Conservation (phyloP, 1,140 invertebrate genomes). For the Steinernema khuongi region DNA sequence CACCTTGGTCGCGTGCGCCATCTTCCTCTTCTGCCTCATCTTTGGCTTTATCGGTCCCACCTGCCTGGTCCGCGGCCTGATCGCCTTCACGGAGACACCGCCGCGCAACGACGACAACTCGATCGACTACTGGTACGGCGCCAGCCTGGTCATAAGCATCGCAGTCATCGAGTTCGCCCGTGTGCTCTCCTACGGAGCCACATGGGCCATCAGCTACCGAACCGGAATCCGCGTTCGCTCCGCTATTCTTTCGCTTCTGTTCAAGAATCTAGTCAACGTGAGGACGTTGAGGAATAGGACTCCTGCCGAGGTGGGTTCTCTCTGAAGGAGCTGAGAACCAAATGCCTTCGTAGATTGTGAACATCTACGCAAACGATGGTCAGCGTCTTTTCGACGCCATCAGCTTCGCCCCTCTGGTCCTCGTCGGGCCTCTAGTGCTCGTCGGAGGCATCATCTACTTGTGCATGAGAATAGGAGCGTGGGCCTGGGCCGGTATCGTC, state of each 20-base stretch:
- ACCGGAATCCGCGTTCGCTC: slow-evolving; percentile 66
- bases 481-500: slow-evolving; percentile 66
- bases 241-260: slow-evolving; percentile 66
- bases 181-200: slow-evolving; percentile 64
- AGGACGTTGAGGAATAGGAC: slow-evolving; percentile 64
- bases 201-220: slow-evolving; percentile 66
- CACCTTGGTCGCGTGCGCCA: slow-evolving; percentile 62
- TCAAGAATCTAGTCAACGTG: slow-evolving; percentile 66
- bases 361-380: slow-evolving; percentile 69
- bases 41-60: slow-evolving; percentile 67
- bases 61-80: slow-evolving; percentile 53
- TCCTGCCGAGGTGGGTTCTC: slow-evolving; percentile 65
- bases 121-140: slow-evolving; percentile 44
- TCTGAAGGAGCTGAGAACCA: background rate
- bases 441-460: slow-evolving; percentile 66
- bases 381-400: slow-evolving; percentile 68
- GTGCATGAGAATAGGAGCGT: slow-evolving; percentile 65
- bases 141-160: slow-evolving; percentile 47
- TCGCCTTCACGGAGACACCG: slow-evolving; percentile 49
- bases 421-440: slow-evolving; percentile 67
- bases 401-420: slow-evolving; percentile 65
- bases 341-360: slow-evolving; percentile 65
- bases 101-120: slow-evolving; percentile 17
- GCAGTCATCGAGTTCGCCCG: slow-evolving; percentile 64
- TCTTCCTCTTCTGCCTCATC: slow-evolving; percentile 63